Evolutionary conservation across 2,888 invertebrate genomes (phyloP).

Genomic region (Tenthredo mesomela): DNA sequence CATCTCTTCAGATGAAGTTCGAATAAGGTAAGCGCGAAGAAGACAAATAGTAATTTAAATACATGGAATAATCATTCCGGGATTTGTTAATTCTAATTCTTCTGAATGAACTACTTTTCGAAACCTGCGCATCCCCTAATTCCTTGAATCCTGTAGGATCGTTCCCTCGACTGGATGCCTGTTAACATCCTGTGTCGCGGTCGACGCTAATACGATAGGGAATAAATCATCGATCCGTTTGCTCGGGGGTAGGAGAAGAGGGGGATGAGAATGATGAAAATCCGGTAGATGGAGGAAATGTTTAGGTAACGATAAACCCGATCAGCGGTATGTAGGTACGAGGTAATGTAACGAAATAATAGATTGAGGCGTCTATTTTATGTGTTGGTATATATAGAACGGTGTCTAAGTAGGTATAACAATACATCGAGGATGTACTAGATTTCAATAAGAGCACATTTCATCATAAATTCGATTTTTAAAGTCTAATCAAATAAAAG

Average conservation of each 20-base stretch:
- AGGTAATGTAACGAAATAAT: not conserved
- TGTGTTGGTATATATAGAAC: not conserved
- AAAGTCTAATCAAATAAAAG: not conserved
- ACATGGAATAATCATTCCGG: not conserved
- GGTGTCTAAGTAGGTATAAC: not conserved
- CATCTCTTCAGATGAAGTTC: not conserved
- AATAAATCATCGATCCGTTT: constrained; percentile 45
- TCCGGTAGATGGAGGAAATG: constrained; percentile 14
- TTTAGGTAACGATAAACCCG: constrained; percentile 22
- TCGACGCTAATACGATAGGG: constrained; percentile 32
- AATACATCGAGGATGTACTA: not conserved
- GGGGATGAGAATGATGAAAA: constrained; percentile 5
- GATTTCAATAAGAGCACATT: not conserved
- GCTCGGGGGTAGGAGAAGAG: not conserved
- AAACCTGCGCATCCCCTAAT: not conserved
- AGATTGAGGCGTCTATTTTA: not conserved
- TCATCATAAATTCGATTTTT: not conserved
- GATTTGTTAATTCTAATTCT: not conserved
- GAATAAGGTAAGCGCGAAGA: not conserved
- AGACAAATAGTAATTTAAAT: not conserved
- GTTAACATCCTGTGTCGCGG: constrained; percentile 38
- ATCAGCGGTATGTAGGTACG: not conserved
- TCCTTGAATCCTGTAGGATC: not conserved
- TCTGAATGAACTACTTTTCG: not conserved
- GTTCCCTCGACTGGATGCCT: not conserved